phyloP scores from a whole-genome alignment of 1,140 invertebrate genomes.

The Acromyrmex charruanus region DNA sequence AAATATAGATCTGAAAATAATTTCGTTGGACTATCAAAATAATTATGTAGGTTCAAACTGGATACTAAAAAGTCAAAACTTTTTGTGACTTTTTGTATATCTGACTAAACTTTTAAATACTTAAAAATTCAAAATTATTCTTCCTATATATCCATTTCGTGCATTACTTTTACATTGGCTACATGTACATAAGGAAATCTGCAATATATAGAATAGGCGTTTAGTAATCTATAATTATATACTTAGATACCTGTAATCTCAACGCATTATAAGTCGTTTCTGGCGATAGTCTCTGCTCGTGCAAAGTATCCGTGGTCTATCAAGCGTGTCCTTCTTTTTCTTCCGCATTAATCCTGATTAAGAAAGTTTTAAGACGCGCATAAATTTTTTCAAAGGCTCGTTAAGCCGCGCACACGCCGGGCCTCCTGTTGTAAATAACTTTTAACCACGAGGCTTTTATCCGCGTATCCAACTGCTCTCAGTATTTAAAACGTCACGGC shows the following conservation, averaged over 20 bases:
- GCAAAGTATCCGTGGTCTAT: slow-evolving; percentile 59
- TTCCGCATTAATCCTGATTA: slow-evolving; percentile 67
- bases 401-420: slow-evolving; percentile 35
- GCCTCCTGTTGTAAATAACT: slow-evolving; percentile 30
- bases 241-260: background rate
- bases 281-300: slow-evolving; percentile 68
- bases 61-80: no score
- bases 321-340: slow-evolving; percentile 40
- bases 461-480: background rate
- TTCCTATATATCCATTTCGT: no score
- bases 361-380: slow-evolving; percentile 63
- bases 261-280: slow-evolving; percentile 73
- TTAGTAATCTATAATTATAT: no score
- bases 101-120: no score
- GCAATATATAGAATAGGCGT: no score
- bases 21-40: no score
- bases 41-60: no score
- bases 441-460: slow-evolving; percentile 25
- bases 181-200: no score
- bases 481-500: background rate
- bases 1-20: no score
- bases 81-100: no score
- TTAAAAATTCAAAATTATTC: no score
- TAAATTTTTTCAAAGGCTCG: slow-evolving; percentile 65
- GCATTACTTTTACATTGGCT: no score